A percentile compares a stretch with the other conserved stretches of the same genome.
These are phyloP conservation scores for Fragariocoptes setiger DNA, from an alignment of 1,140 invertebrate genomes.

Conservation along the genomic window DNA sequence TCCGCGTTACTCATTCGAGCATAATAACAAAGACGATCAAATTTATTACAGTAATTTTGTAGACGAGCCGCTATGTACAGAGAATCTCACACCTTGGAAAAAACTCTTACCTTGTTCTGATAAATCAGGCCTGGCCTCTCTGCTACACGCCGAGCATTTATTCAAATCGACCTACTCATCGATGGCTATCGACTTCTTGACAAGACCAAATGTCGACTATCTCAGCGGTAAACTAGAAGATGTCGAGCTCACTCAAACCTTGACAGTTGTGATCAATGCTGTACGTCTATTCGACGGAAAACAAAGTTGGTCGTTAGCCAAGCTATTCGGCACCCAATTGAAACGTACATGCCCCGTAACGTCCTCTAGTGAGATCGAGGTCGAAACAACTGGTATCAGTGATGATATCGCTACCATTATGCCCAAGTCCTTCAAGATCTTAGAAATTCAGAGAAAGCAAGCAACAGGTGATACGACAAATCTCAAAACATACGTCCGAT, in stretches of 20 bases:
- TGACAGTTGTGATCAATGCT: slow-evolving; percentile 54
- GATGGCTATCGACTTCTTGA: slow-evolving; percentile 46
- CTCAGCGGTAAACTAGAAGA: slow-evolving; percentile 26
- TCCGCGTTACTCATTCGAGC: slow-evolving; percentile 39
- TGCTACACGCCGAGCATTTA: slow-evolving; percentile 62
- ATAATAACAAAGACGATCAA: neutral
- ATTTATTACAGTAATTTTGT: slow-evolving; percentile 25
- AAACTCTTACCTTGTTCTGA: slow-evolving; percentile 55
- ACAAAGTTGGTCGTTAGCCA: slow-evolving; percentile 40
- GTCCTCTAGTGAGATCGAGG: slow-evolving; percentile 36
- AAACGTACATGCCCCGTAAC: slow-evolving; percentile 43
- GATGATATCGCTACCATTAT: slow-evolving; percentile 1
- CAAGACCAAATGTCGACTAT: slow-evolving; percentile 20
- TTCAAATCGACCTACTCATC: slow-evolving; percentile 82
- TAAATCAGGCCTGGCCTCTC: slow-evolving; percentile 40
- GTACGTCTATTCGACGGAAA: slow-evolving; percentile 10
- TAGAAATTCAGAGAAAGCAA: neutral
- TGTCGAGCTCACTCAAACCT: slow-evolving; percentile 44
- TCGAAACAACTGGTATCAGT: slow-evolving; percentile 36
- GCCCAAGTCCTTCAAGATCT: neutral
- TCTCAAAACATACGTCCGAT: too few species aligned
- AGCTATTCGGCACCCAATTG: slow-evolving; percentile 49
- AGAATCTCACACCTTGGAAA: slow-evolving; percentile 93
- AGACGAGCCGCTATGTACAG: slow-evolving; percentile 81
- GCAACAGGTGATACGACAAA: too few species aligned